Percentiles rank a stretch among this genome's conserved stretches.
Evolutionary conservation across 2,113 vertebrate species (phyloP).

Genomic region (Corythornis vintsioides): DNA sequence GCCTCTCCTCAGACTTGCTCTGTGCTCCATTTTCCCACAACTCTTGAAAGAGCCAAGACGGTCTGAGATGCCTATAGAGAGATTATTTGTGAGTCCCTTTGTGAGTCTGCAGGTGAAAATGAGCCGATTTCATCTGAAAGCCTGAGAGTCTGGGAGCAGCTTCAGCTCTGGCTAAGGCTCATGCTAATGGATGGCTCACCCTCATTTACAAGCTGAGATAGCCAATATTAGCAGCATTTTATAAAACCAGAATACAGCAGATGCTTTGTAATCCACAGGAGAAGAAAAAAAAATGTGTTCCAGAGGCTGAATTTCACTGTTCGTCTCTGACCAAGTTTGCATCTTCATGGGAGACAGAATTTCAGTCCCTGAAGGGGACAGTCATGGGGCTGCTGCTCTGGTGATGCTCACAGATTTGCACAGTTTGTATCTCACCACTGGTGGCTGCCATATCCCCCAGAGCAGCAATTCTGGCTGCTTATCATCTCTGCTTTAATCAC

Average conservation of each 20-base stretch:
- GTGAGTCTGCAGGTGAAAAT: neutral
- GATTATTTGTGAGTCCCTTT: neutral
- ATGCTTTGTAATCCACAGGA: neutral
- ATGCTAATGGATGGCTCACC: neutral
- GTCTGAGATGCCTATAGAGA: neutral
- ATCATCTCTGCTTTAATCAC: neutral
- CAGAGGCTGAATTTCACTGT: neutral
- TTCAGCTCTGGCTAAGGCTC: neutral
- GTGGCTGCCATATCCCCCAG: neutral
- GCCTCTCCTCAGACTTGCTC: neutral
- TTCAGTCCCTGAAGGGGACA: neutral
- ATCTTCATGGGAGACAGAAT: neutral
- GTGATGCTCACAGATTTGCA: neutral
- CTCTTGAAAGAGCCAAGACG: neutral
- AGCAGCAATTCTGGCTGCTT: neutral
- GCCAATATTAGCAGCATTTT: neutral
- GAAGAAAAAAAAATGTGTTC: neutral
- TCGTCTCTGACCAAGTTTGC: neutral
- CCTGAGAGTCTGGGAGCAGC: neutral
- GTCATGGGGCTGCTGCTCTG: accelerated
- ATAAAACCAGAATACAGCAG: neutral
- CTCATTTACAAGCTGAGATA: neutral
- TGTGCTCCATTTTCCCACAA: neutral
- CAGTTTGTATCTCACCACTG: neutral
- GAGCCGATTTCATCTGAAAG: neutral